These are phyloP conservation scores for Metallyticus violacea DNA, from an alignment of 2,888 invertebrate species.

Conservation along the genomic window DNA sequence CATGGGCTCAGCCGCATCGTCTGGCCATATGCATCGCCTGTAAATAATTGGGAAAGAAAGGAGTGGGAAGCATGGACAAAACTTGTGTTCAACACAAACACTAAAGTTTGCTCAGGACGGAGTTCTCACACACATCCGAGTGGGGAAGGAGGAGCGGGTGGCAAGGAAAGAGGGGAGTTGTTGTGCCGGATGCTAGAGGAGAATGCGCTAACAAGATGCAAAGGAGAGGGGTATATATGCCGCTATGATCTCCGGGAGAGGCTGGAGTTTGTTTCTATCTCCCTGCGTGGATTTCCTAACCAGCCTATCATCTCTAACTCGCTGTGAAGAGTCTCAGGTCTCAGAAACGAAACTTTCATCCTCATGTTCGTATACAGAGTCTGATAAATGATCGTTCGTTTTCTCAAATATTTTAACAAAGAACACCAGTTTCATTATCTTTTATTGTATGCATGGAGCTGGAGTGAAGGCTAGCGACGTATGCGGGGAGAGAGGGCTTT, in stretches of 20 bases:
- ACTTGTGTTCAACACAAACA: neutral
- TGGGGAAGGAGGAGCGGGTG: neutral
- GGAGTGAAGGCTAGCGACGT: too few relatives aligned
- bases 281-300: neutral
- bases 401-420: too few relatives aligned
- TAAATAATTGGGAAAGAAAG: neutral
- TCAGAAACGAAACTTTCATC: too few relatives aligned
- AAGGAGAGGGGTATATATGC: too few relatives aligned
- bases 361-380: too few relatives aligned
- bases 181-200: neutral
- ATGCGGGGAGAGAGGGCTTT: too few relatives aligned
- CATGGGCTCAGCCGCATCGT: neutral
- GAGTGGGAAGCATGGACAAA: neutral
- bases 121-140: neutral
- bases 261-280: too few relatives aligned
- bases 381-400: too few relatives aligned
- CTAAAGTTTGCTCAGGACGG: neutral
- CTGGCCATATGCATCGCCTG: neutral
- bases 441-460: too few relatives aligned
- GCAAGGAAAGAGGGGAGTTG: neutral
- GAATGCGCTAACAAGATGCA: neutral
- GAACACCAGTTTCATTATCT: too few relatives aligned
- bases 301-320: neutral
- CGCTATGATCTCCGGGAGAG: too few relatives aligned
- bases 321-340: neutral